Evolutionary conservation across 2,888 invertebrate species (phyloP), one percentile per base, ranked within the genome.

Genomic region (Artemia sp.): DNA sequence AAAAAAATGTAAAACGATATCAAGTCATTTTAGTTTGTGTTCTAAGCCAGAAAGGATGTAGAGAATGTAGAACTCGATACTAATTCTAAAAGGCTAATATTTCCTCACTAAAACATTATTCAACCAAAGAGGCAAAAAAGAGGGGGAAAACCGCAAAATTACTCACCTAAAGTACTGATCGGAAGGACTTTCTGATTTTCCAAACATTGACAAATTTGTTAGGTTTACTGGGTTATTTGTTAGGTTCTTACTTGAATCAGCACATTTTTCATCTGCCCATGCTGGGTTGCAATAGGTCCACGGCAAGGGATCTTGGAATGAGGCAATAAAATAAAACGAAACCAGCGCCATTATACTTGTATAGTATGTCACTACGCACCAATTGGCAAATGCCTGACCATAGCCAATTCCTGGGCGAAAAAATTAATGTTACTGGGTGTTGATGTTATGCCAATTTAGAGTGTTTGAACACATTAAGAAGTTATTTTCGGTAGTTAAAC

Each of bases 331-430:
- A 78, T 89, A 90, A 78, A 83, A 88, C 11, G 89, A 74, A 11
- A 87, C 87, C 58, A 89, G 77, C 0, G 86, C 86, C 80, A 89
- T 84, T 68, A 90, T 79, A 0, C 87, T 85, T 69, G 86, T 86
- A 77, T 90, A 90, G 77, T 90, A 90, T 0, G 87, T 85, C 1
- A 87, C 82, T 12, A 89, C 84, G 73, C 83, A 85, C 14, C 77
- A 76, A 11, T 78, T 78, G 7, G 78, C 78, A 12, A 81, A 75
- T 5, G 79, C 76, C 71, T 81, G 81, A 7, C 81, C 80, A 70
- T 80, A 80, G 12, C 82, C 82, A 52, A 82, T 74, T 58, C 78
- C 78, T 75, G 66, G 12, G 24, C 4, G n/a, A 68, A 12, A 68
- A 12, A 67, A 67, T 38, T 12, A 2, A 24, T 24, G 38, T 38